Evolutionary conservation across 2,797 vertebrate genomes (phyloP).

Genomic region (Myotis myotis): DNA sequence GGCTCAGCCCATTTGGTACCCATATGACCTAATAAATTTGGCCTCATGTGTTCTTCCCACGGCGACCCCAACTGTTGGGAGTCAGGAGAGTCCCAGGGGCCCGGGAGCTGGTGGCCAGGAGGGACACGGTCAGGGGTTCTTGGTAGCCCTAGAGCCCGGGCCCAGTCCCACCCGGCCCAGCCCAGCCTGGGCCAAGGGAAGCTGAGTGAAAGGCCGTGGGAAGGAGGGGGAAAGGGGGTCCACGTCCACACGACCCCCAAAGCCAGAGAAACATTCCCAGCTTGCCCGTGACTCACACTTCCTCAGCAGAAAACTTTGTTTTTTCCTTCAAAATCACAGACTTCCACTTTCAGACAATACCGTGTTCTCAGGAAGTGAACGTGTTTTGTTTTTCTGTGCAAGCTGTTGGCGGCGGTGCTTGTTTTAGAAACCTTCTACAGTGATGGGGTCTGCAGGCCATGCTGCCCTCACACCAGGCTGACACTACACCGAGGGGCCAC

Average conservation of each 20-base stretch:
- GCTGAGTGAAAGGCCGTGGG: neutral
- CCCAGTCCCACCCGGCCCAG: neutral
- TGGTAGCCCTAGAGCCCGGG: neutral
- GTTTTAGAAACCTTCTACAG: neutral
- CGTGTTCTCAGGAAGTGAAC: conserved; percentile 60
- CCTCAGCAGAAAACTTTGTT: conserved; percentile 69
- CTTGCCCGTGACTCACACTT: conserved; percentile 68
- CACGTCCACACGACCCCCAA: neutral
- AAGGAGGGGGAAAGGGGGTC: too few species aligned
- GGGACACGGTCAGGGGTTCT: neutral
- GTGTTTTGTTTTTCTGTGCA: conserved; percentile 52
- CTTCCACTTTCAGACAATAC: conserved; percentile 72
- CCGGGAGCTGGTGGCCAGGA: neutral
- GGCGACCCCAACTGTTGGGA: neutral
- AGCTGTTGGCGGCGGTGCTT: neutral
- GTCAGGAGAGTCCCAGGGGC: neutral
- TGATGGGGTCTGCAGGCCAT: neutral
- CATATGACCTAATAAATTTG: too few species aligned
- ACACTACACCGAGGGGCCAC: neutral
- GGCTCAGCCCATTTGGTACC: too few species aligned
- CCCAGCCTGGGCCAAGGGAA: neutral
- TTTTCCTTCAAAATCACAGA: conserved; percentile 73
- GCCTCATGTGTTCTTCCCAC: too few species aligned
- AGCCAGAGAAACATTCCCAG: neutral
- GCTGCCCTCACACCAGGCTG: neutral